Conservation (phyloP, 1,140 invertebrate species). For the Trachymyrmex cornetzi region DNA sequence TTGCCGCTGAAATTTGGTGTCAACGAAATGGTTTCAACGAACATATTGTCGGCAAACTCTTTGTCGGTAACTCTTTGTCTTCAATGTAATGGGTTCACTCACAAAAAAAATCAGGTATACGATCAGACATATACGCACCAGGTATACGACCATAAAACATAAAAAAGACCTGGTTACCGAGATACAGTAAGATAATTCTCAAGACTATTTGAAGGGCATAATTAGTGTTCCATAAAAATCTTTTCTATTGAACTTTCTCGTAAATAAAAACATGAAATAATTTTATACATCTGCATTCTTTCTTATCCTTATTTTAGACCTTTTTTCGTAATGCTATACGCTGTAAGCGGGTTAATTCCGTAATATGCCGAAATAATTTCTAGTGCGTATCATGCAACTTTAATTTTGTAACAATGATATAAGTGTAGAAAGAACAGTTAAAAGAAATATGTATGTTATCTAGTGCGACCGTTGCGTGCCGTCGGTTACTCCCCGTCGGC, state of each 20-base stretch:
- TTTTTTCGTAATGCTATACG: background rate
- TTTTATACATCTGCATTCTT: background rate
- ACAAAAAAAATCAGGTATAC: background rate
- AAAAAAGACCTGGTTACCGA: background rate
- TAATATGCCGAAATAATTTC: background rate
- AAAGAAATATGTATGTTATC: background rate
- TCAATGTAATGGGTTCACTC: conserved; percentile 7
- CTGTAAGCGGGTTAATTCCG: background rate
- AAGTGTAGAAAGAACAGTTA: background rate
- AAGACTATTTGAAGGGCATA: background rate
- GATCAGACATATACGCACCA: background rate
- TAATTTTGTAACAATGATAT: background rate
- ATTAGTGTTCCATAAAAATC: background rate
- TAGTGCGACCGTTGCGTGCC: background rate
- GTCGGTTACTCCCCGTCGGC: conserved; percentile 26
- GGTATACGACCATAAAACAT: conserved; percentile 7
- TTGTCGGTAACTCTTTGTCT: conserved; percentile 13
- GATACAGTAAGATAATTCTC: background rate
- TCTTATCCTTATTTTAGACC: background rate
- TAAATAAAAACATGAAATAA: background rate
- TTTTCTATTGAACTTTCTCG: background rate
- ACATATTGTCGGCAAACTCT: conserved; percentile 13
- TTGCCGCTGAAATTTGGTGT: background rate
- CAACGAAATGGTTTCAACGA: background rate
- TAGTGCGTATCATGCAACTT: too few relatives aligned